phyloP scores from a whole-genome alignment of 1,140 invertebrate species.

The Piezodorus guildinii region DNA sequence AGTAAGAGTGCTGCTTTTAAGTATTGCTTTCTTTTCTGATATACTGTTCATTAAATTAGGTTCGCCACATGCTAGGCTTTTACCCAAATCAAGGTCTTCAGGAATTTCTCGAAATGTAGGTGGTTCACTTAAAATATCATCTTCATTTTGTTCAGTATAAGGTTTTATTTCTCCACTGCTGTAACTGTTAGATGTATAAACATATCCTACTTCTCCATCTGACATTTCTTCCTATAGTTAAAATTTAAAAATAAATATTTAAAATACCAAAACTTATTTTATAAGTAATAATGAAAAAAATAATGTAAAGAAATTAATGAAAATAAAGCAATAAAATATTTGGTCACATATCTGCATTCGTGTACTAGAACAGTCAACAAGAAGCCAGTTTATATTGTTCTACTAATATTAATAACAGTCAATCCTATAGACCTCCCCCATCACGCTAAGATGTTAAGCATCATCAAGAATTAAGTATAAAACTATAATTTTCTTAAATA shows the following conservation, averaged over 20 bases:
- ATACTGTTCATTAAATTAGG: too few species aligned
- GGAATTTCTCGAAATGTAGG: neutral
- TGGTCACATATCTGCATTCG: too few species aligned
- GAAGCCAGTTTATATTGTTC: too few species aligned
- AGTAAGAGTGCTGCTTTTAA: too few species aligned
- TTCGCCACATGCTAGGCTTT: neutral
- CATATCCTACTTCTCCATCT: conserved; percentile 18
- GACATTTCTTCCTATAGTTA: conserved; percentile 20
- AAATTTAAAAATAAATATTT: conserved; percentile 1
- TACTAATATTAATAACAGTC: too few species aligned
- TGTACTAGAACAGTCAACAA: too few species aligned
- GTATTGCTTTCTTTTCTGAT: too few species aligned
- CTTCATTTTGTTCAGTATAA: conserved; percentile 3
- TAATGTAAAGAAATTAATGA: neutral
- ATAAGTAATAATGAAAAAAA: neutral
- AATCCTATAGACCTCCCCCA: too few species aligned
- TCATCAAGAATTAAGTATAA: too few species aligned
- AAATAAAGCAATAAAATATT: neutral
- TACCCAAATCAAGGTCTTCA: neutral
- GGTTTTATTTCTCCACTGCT: conserved; percentile 22
- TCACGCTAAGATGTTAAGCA: too few species aligned
- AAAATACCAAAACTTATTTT: neutral
- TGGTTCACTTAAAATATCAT: neutral
- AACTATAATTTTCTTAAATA: too few species aligned
- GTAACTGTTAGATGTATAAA: conserved; percentile 17